These are phyloP conservation scores for Protosalanx chinensis DNA, from an alignment of 2,797 vertebrate species.

Conservation along the genomic window DNA sequence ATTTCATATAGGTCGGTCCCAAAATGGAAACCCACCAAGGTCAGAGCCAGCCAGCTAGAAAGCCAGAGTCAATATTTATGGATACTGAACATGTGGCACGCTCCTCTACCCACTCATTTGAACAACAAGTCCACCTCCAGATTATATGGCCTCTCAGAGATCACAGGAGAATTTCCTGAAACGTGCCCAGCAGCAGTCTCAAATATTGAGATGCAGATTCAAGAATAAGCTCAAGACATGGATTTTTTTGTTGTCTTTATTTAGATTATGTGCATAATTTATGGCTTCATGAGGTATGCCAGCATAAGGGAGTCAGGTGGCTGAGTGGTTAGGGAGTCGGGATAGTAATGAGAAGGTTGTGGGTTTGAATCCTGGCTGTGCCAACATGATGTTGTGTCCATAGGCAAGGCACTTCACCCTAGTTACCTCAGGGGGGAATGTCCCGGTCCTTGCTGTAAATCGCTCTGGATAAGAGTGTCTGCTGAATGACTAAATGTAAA, in stretches of 20 bases:
- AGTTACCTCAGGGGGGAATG: too few relatives aligned
- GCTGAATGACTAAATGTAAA: too few relatives aligned
- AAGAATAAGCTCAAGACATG: conserved; percentile 51
- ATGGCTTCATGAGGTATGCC: neutral
- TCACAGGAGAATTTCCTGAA: conserved; percentile 64
- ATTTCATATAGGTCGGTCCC: conserved; percentile 69
- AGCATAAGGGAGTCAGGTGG: neutral
- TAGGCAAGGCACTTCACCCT: too few relatives aligned
- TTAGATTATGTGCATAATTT: neutral
- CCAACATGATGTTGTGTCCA: too few relatives aligned
- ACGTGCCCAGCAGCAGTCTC: conserved; percentile 53
- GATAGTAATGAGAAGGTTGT: too few relatives aligned
- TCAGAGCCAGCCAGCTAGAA: conserved; percentile 83
- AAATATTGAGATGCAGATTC: conserved; percentile 51
- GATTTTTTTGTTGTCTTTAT: conserved; percentile 52
- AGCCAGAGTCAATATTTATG: conserved; percentile 92
- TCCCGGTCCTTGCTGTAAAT: too few relatives aligned
- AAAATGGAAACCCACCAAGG: conserved; percentile 86
- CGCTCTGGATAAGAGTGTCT: too few relatives aligned
- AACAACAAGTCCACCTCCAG: conserved; percentile 79
- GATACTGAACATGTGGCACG: conserved; percentile 82
- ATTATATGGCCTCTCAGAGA: conserved; percentile 76
- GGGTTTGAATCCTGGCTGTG: too few relatives aligned
- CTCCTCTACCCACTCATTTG: conserved; percentile 87
- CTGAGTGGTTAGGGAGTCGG: too few relatives aligned